Percentiles rank a stretch among this genome's conserved stretches.
phyloP scores from a whole-genome alignment of 2,797 vertebrate genomes.

The Mastacembelus armatus region DNA sequence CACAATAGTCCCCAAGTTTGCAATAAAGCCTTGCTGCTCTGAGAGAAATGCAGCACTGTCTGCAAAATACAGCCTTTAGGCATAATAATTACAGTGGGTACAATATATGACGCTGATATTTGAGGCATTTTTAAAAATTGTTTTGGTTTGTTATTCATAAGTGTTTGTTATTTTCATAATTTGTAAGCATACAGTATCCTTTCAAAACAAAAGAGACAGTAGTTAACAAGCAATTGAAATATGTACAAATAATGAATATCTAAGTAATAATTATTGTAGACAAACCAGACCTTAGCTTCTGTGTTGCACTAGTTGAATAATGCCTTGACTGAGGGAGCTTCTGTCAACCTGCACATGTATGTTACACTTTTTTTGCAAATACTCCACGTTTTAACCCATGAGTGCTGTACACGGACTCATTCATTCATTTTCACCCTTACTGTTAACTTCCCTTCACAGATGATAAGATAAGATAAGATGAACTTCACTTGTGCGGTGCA shows the following conservation, averaged over 20 bases:
- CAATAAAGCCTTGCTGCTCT: neutral
- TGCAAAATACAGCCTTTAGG: neutral
- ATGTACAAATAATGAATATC: neutral
- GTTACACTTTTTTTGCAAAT: neutral
- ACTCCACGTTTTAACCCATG: neutral
- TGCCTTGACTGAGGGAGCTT: neutral
- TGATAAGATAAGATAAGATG: no score
- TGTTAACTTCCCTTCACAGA: no score
- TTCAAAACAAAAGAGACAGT: neutral
- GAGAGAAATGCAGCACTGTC: neutral
- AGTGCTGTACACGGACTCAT: neutral
- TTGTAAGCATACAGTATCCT: neutral
- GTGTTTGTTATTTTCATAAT: neutral
- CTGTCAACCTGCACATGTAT: neutral
- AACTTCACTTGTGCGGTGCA: no score
- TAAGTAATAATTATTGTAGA: slow-evolving; percentile 3
- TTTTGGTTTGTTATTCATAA: neutral
- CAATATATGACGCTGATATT: neutral
- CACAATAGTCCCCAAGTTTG: neutral
- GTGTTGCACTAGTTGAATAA: neutral
- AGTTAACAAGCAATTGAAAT: no score
- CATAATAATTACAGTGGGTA: neutral
- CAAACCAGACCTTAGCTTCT: slow-evolving; percentile 4
- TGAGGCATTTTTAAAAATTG: neutral
- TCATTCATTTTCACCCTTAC: neutral